Percentiles rank a stretch among this genome's conserved stretches.
phyloP scores from a whole-genome alignment of 2,797 vertebrate species.

The Trachurus trachurus region DNA sequence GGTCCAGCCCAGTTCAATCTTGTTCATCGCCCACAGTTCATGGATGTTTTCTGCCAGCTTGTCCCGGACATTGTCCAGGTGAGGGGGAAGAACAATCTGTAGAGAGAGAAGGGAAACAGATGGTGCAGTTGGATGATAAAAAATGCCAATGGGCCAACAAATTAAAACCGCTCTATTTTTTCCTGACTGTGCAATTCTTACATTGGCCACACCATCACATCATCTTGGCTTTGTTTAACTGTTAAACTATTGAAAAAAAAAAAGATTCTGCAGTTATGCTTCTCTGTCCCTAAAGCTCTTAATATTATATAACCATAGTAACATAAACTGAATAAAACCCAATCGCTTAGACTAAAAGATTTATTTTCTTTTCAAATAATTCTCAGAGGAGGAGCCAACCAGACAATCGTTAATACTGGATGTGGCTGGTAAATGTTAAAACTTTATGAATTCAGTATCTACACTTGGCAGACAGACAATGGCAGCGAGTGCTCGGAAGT shows the following conservation, averaged over 20 bases:
- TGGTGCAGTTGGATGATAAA: slow-evolving; percentile 35
- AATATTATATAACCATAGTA: slow-evolving; percentile 12
- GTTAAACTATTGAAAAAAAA: neutral
- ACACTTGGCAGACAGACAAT: neutral
- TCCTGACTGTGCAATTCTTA: slow-evolving; percentile 24
- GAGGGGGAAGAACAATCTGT: slow-evolving; percentile 94
- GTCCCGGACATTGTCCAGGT: slow-evolving; percentile 96
- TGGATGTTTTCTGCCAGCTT: slow-evolving; percentile 99
- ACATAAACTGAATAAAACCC: neutral
- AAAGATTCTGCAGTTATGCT: slow-evolving; percentile 18
- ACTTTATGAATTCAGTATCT: neutral
- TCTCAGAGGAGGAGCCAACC: slow-evolving; percentile 1
- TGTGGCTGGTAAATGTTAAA: neutral
- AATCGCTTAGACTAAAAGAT: neutral
- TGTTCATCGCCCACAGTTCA: slow-evolving; percentile 99
- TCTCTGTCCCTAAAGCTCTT: slow-evolving; percentile 1
- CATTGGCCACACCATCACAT: neutral
- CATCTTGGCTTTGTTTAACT: slow-evolving; percentile 16
- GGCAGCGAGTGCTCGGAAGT: too few species aligned
- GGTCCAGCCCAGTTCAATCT: slow-evolving; percentile 98
- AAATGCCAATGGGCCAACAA: slow-evolving; percentile 21
- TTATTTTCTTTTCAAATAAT: slow-evolving; percentile 6
- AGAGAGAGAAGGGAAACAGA: slow-evolving; percentile 36
- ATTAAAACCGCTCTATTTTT: slow-evolving; percentile 11
- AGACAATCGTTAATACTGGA: neutral